Conservation (phyloP, 2,888 invertebrate species). For the Lasioglossum zephyrum region DNA sequence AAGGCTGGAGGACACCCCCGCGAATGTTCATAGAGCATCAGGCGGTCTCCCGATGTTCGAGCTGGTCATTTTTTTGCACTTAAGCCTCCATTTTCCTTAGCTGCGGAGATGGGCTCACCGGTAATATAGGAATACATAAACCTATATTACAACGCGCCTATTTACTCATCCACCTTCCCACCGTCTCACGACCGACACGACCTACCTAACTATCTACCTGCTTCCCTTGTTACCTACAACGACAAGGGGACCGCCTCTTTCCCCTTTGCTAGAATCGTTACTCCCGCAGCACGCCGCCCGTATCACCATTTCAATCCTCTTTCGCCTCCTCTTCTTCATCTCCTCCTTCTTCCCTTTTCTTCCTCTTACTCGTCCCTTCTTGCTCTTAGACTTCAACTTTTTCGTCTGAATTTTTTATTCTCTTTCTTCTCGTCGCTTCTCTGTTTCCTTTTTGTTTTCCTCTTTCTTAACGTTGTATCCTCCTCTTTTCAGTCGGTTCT, state of each 20-base stretch:
- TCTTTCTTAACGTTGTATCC: neutral
- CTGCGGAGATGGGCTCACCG: conserved; percentile 9
- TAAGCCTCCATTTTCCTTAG: conserved; percentile 9
- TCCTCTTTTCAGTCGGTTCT: neutral
- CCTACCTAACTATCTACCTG: conserved; percentile 40
- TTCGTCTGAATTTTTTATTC: conserved; percentile 27
- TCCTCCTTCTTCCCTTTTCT: conserved; percentile 12
- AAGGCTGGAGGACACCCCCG: neutral
- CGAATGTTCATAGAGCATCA: neutral
- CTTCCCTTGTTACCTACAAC: conserved; percentile 37
- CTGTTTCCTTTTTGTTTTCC: neutral
- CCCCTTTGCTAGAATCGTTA: conserved; percentile 65
- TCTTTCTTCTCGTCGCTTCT: neutral
- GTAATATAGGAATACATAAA: conserved; percentile 55
- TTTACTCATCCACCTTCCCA: conserved; percentile 46
- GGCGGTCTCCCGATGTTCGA: neutral
- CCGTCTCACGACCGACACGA: conserved; percentile 28
- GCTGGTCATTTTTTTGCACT: conserved; percentile 8
- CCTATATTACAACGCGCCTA: conserved; percentile 41
- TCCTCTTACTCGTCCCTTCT: neutral
- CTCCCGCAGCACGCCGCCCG: conserved; percentile 45
- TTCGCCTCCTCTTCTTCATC: conserved; percentile 17
- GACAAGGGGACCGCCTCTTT: conserved; percentile 40
- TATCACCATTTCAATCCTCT: conserved; percentile 53
- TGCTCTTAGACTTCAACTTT: conserved; percentile 6